Conservation (phyloP, 2,113 vertebrate species). For the Equus przewalskii region DNA sequence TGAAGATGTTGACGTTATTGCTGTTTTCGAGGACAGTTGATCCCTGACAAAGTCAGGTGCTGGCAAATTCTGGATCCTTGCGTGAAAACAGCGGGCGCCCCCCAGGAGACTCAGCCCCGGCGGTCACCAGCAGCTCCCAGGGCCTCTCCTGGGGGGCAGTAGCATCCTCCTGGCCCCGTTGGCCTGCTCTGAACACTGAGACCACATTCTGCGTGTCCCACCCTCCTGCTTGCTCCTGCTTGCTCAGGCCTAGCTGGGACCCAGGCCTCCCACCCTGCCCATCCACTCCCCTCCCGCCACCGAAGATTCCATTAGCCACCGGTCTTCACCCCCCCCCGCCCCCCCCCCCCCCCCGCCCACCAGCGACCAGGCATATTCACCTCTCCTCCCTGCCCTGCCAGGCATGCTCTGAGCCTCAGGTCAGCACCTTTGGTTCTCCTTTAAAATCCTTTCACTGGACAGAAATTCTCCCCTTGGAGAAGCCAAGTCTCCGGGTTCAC, state of each 20-base stretch:
- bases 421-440: background rate
- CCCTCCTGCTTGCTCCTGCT: background rate
- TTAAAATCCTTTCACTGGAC: background rate
- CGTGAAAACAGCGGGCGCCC: background rate
- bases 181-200: background rate
- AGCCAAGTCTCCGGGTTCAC: background rate
- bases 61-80: background rate
- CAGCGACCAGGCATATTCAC: background rate
- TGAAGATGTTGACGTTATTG: background rate
- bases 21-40: background rate
- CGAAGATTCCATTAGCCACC: rapidly evolving
- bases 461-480: background rate
- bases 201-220: background rate
- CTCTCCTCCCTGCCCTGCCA: background rate
- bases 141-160: background rate
- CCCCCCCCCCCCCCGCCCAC: background rate
- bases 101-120: background rate
- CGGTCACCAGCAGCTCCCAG: rapidly evolving
- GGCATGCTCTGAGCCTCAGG: background rate
- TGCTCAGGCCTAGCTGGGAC: background rate
- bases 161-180: background rate
- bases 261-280: background rate
- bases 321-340: background rate
- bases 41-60: background rate
- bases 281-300: background rate